Evolutionary conservation across 1,140 invertebrate genomes (phyloP), one percentile per base, ranked within the genome.

Genomic region (Pteromalus puparum): DNA sequence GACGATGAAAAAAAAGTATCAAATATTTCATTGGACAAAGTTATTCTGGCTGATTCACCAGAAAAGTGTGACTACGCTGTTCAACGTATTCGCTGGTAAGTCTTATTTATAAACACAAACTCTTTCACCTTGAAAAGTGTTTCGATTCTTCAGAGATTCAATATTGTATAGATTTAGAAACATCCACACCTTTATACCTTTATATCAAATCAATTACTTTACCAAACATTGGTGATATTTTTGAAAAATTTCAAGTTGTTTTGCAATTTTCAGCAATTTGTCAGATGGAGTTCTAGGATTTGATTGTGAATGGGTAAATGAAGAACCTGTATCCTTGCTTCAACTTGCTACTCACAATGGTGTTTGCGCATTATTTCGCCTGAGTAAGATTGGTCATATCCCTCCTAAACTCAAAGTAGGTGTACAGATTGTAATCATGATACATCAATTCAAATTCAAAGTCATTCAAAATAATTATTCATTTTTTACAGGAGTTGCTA

Each of bases 291-390:
- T 95, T 28, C 87, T 96, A 38, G 96, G 96, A 30, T 94, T 96
- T 85, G 96, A 96, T 89, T 96, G 95, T 87, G 96, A 96, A 91
- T 96, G 96, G 96, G 94, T 95, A 0, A 95, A 94, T 3, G 92
- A 93, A 48, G 93, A 93, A 21, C 93, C 94, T 0, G 93, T 96
- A 34, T 95, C 95, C 0, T 87, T 96, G 1, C 84, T 96, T 3
- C 96, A 96, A 90, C 88, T 96, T 21, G 94, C 95, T 12, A 94
- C 95, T 28, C 88, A 91, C 65, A 92, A 94, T 87, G 95, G 95
- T 26, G 89, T 95, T 42, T 96, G 95, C 89, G 94, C 94, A 12
- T 89, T 96, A 1, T 93, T 96, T 87, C 93, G 95, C 68, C 88
- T 96, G 10, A 93, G 91, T 77, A 93, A 94, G 87, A 93, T 96